Conservation (phyloP, 2,113 vertebrate species). For the Rhinogobius similis region DNA sequence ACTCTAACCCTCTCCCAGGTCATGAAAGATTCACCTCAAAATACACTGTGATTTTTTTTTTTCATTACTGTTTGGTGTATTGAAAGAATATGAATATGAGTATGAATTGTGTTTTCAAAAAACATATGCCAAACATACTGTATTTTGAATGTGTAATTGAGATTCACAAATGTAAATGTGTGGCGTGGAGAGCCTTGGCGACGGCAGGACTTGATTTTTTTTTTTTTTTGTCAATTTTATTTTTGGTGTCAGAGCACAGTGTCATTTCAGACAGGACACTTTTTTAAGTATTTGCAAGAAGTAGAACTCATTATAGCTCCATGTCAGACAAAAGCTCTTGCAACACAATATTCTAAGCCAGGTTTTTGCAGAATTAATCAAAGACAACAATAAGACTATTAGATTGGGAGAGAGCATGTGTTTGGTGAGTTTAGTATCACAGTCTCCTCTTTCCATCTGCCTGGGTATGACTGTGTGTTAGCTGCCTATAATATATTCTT, state of each 20-base stretch:
- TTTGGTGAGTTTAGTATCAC: not conserved
- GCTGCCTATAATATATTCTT: not conserved
- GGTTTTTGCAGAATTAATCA: not conserved
- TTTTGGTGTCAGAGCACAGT: not conserved
- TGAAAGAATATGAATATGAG: no score
- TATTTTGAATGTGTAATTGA: not conserved
- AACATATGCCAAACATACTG: not conserved
- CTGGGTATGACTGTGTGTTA: not conserved
- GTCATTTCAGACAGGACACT: not conserved
- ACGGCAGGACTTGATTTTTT: not conserved
- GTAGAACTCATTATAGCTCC: not conserved
- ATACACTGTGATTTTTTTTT: no score
- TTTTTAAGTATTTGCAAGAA: not conserved
- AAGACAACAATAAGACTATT: not conserved
- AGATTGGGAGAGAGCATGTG: not conserved
- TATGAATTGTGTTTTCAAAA: not conserved
- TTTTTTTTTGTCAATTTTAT: not conserved
- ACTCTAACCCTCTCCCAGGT: no score
- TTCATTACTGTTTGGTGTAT: no score
- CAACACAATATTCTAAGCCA: not conserved
- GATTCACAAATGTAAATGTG: not conserved
- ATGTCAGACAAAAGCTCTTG: not conserved
- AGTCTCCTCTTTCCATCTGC: not conserved
- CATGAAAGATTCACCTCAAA: no score
- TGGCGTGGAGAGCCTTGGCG: not conserved